Percentiles rank a stretch among this genome's conserved stretches.
Conservation (phyloP, 2,797 vertebrate genomes). For the Trematomus bernacchii region DNA sequence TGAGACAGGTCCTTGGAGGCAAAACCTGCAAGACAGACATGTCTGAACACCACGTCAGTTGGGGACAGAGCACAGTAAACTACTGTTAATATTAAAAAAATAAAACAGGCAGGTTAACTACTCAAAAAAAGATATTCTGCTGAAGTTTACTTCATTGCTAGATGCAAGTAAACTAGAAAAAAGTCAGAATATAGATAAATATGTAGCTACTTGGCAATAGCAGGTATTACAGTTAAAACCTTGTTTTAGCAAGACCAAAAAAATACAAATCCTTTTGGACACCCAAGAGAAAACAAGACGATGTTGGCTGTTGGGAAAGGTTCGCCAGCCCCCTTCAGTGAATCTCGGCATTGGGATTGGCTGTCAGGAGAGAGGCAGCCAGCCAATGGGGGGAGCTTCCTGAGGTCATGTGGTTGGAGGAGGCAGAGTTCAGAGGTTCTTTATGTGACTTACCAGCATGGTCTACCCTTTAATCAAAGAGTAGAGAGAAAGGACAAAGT, state of each 20-base stretch:
- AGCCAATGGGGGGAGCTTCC: slow-evolving; percentile 97
- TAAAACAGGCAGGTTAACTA: slow-evolving; percentile 82
- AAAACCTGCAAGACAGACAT: slow-evolving; percentile 86
- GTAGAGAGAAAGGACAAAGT: slow-evolving; percentile 99
- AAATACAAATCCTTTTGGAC: slow-evolving; percentile 99
- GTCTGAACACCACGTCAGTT: slow-evolving; percentile 87
- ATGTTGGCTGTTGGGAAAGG: slow-evolving; percentile 97
- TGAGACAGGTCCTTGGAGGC: slow-evolving; percentile 80
- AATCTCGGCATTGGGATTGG: slow-evolving; percentile 99
- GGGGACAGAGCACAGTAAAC: slow-evolving; percentile 76
- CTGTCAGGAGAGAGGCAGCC: slow-evolving; percentile 99
- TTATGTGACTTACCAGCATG: slow-evolving; percentile 99
- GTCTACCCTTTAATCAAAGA: slow-evolving; percentile 99
- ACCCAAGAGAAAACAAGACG: slow-evolving; percentile 98
- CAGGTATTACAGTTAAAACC: slow-evolving; percentile 85
- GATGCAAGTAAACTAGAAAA: slow-evolving; percentile 72
- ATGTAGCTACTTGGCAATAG: slow-evolving; percentile 70
- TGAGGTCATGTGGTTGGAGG: slow-evolving; percentile 99
- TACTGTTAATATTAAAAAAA: slow-evolving; percentile 58
- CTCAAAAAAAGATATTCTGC: slow-evolving; percentile 81
- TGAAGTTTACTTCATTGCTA: slow-evolving; percentile 79
- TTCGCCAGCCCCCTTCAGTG: slow-evolving; percentile 94
- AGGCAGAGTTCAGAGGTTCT: slow-evolving; percentile 99
- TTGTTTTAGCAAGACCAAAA: slow-evolving; percentile 89
- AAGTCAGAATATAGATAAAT: slow-evolving; percentile 56